Percentiles rank a stretch among this genome's conserved stretches.
phyloP scores from a whole-genome alignment of 2,113 vertebrate species.

The Cryptomyrus ogoouensis region DNA sequence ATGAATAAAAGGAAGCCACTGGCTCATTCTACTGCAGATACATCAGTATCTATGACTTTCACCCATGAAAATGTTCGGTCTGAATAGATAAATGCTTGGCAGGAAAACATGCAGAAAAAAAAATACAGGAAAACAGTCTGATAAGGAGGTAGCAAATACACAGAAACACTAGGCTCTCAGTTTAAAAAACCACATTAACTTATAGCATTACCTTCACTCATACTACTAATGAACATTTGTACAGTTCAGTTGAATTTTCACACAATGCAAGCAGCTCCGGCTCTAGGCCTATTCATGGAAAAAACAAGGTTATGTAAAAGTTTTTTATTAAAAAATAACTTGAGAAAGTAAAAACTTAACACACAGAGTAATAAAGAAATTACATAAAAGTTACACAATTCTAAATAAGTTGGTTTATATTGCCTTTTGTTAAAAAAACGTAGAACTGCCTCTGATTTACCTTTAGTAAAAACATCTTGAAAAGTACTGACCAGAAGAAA shows the following conservation, averaged over 20 bases:
- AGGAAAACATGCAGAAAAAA: background rate
- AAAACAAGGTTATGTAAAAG: background rate
- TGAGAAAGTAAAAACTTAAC: background rate
- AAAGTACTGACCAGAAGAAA: background rate
- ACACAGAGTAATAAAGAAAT: background rate
- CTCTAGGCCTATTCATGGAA: background rate
- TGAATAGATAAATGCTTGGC: background rate
- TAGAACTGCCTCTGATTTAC: background rate
- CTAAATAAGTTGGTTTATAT: background rate
- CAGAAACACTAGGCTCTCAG: background rate
- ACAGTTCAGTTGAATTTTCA: background rate
- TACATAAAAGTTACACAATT: background rate
- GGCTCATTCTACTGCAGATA: background rate
- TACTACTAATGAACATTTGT: background rate
- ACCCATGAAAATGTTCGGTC: background rate
- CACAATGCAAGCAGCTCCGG: background rate
- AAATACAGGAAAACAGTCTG: background rate
- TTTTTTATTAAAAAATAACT: background rate
- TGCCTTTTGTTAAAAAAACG: background rate
- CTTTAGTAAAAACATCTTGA: background rate
- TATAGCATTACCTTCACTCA: background rate
- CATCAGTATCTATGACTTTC: background rate
- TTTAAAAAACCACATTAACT: background rate
- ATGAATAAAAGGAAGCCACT: background rate
- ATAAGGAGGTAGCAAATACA: background rate